Conservation (phyloP, 2,113 vertebrate species). For the Gymnorhina tibicen region DNA sequence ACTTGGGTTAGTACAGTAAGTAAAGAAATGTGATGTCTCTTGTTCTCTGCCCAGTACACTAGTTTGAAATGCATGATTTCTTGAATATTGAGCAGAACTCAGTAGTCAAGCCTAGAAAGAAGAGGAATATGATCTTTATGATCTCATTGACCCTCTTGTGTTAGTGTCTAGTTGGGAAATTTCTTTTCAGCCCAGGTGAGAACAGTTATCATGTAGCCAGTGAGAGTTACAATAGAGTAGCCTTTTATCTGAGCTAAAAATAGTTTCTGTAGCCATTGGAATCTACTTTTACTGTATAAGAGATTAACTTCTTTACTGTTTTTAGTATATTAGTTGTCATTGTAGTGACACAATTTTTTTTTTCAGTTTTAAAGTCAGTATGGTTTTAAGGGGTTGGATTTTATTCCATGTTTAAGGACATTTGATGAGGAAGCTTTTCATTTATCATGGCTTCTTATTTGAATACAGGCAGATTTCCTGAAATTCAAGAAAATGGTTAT, state of each 20-base stretch:
- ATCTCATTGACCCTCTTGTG: background rate
- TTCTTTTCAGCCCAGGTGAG: background rate
- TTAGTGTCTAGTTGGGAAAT: background rate
- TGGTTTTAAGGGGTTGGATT: background rate
- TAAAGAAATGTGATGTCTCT: background rate
- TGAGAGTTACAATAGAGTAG: background rate
- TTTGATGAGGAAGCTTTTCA: background rate
- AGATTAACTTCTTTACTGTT: background rate
- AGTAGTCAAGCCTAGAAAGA: background rate
- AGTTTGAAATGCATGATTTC: background rate
- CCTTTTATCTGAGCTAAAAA: background rate
- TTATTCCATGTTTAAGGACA: background rate
- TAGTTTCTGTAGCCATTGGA: background rate
- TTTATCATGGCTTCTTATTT: background rate
- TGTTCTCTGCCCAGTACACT: background rate
- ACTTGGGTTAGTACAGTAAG: background rate
- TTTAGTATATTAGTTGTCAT: background rate
- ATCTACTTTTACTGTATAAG: background rate
- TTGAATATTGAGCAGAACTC: background rate
- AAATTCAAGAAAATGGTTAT: background rate
- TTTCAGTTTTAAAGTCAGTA: background rate
- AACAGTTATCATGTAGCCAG: background rate
- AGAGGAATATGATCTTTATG: background rate
- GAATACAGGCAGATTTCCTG: background rate
- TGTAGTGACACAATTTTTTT: background rate